Conservation (phyloP, 2,113 vertebrate genomes). For the Apodemus sylvaticus region DNA sequence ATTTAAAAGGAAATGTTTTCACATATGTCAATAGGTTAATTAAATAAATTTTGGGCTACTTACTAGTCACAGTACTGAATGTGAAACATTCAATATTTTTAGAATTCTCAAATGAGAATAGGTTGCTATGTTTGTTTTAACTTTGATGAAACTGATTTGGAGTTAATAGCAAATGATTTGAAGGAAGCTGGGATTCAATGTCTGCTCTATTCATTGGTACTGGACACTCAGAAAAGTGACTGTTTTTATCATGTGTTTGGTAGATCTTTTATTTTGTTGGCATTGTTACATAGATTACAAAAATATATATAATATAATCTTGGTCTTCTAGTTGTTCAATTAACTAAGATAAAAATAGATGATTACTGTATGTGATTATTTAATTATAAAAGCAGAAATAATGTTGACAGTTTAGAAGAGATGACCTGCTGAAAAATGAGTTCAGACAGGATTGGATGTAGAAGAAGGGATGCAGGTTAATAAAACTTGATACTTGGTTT, state of each 20-base stretch:
- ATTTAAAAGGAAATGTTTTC: slow-evolving; percentile 5
- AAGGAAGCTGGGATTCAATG: background rate
- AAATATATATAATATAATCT: background rate
- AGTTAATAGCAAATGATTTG: background rate
- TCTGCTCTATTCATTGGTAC: background rate
- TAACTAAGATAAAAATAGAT: background rate
- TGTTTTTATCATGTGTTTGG: background rate
- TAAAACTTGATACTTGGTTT: background rate
- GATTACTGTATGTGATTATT: background rate
- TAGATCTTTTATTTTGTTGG: background rate
- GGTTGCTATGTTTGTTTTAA: slow-evolving; percentile 21
- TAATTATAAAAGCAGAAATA: slow-evolving; percentile 17
- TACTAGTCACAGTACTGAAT: background rate
- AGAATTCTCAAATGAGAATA: slow-evolving; percentile 7
- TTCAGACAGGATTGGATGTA: background rate
- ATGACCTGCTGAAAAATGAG: background rate
- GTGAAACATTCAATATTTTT: background rate
- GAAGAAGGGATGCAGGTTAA: background rate
- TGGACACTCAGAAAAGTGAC: background rate
- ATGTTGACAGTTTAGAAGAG: background rate
- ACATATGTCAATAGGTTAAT: background rate
- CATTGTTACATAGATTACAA: background rate
- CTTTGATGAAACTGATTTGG: slow-evolving; percentile 3
- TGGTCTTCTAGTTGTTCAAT: background rate
- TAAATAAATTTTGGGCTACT: slow-evolving; percentile 5